phyloP scores from a whole-genome alignment of 2,888 invertebrate genomes.

The Drosophila gaucha region DNA sequence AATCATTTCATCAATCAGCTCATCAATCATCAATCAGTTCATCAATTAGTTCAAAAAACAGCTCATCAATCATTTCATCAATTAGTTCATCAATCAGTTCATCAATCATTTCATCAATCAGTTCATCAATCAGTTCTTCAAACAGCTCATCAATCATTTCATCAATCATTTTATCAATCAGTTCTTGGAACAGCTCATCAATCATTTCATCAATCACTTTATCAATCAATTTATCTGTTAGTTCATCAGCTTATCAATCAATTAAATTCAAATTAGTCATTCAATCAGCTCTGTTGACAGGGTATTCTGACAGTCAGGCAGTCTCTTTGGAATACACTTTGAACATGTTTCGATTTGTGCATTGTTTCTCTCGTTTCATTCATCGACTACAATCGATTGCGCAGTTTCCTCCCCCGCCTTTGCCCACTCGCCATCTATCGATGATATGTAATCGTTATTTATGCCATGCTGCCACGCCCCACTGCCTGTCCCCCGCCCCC shows the following conservation, averaged over 20 bases:
- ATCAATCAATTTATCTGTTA: neutral
- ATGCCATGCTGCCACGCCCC: constrained; percentile 48
- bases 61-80: neutral
- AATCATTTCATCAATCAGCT: neutral
- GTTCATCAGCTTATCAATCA: neutral
- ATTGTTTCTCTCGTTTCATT: constrained; percentile 27
- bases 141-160: neutral
- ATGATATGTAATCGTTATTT: constrained; percentile 61
- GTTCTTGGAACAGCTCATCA: neutral
- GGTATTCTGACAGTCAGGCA: neutral
- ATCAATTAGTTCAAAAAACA: neutral
- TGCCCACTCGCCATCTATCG: constrained; percentile 6
- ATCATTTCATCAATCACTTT: neutral
- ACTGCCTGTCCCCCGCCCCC: neutral
- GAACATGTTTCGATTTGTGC: constrained; percentile 22
- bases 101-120: neutral
- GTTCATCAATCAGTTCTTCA: neutral
- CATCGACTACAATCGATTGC: constrained; percentile 47
- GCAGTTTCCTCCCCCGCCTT: constrained; percentile 28
- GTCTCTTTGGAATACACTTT: neutral
- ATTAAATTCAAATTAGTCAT: neutral
- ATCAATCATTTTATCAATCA: neutral
- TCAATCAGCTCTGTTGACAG: neutral
- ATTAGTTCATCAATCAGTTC: neutral
- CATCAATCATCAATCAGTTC: neutral